Evolutionary conservation across 2,113 vertebrate genomes (phyloP), one percentile per base, ranked within the genome.

Genomic region (Jaculus jaculus): DNA sequence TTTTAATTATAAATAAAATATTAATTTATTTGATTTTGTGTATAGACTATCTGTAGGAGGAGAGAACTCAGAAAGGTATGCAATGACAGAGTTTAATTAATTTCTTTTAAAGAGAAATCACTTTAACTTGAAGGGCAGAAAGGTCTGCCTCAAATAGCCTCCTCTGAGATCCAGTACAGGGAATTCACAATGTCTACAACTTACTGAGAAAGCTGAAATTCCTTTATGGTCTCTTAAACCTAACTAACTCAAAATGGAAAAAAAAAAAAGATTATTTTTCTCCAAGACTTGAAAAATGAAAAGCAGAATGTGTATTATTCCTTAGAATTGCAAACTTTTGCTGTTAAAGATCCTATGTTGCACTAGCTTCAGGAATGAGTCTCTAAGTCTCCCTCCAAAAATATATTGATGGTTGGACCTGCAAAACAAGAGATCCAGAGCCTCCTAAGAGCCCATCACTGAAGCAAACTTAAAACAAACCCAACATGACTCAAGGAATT

Each of bases 1-100:
- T 96, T 92, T 94, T 75, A 95, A 93, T 95, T 95, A 89, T 60
- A 95, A 80, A 92, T 95, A 95, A 96, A 97, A 96, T 95, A 93
- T 87, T 94, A 96, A 95, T 91, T 30, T 37, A 87, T 87, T 66
- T 80, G n/a, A 69, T 13, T 91, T 95, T 92, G 47, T 84, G 2
- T 39, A 37, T 37, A 78, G 73, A 94, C 84, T 85, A 26, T 90
- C 78, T 84, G 26, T 89, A 90, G 24, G 23, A 75, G 26, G 5
- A 63, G 26, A 51, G 47, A 77, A 91, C 47, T 63, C 85, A 87
- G 51, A 91, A 51, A 83, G 11, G 37, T 68, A 88, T 21, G 66
- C 4, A 47, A 28, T 81, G 71, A 80, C 39, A 90, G 78, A 90
- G 94, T 95, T 77, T 90, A 96, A 94, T 83, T 83, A 68, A 84